Percentiles rank a stretch among this genome's conserved stretches.
phyloP scores from a whole-genome alignment of 2,888 invertebrate species.

The Dryobota labecula region DNA sequence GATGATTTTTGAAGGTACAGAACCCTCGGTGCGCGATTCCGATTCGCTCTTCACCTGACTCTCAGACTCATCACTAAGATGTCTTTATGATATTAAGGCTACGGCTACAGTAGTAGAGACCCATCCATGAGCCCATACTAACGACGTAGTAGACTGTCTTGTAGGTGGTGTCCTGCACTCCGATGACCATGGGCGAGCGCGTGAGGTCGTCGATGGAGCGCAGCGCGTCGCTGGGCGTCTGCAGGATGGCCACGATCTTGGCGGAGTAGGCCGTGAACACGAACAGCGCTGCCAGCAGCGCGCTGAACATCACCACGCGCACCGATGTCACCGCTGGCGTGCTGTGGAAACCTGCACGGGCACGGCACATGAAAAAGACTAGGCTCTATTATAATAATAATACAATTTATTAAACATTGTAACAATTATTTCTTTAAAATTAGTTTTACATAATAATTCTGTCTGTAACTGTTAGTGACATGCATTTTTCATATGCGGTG shows the following conservation, averaged over 20 bases:
- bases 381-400: too few species aligned
- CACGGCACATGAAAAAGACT: too few species aligned
- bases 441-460: too few species aligned
- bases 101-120: background rate
- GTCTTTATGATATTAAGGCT: background rate
- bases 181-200: slow-evolving; percentile 89
- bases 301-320: slow-evolving; percentile 89
- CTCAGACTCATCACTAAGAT: too few species aligned
- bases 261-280: slow-evolving; percentile 92
- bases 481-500: too few species aligned
- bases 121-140: slow-evolving; percentile 10
- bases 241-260: slow-evolving; percentile 91
- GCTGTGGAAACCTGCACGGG: slow-evolving; percentile 88
- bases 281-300: slow-evolving; percentile 90
- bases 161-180: slow-evolving; percentile 91
- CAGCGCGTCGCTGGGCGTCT: slow-evolving; percentile 91
- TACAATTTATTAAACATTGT: too few species aligned
- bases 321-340: slow-evolving; percentile 86
- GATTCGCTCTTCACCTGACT: too few species aligned
- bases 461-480: too few species aligned
- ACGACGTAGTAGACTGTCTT: slow-evolving; percentile 87
- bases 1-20: too few species aligned
- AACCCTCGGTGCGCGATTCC: too few species aligned
- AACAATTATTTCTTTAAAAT: too few species aligned
- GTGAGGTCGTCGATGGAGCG: slow-evolving; percentile 89